Conservation (phyloP, 2,888 invertebrate species). For the Cinara cedri region DNA sequence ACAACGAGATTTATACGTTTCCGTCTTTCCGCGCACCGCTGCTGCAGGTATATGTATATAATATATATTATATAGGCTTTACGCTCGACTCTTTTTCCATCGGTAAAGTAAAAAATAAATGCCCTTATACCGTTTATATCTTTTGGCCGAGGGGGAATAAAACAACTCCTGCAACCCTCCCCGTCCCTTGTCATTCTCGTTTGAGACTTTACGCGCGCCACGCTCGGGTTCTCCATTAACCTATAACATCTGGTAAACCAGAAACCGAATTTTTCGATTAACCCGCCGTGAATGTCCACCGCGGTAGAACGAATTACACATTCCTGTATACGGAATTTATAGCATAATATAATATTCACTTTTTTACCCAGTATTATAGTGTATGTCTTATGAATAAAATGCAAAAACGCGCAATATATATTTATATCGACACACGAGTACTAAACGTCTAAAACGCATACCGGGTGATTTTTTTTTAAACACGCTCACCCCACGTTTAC, state of each 20-base stretch:
- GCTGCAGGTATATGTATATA: background rate
- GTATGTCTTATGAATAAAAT: constrained; percentile 22
- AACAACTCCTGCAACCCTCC: background rate
- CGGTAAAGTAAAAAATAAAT: constrained; percentile 30
- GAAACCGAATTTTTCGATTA: constrained; percentile 56
- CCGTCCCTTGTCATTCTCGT: no score
- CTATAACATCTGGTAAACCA: constrained; percentile 41
- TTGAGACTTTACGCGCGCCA: constrained; percentile 20
- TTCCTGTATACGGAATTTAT: background rate
- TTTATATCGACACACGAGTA: constrained; percentile 4
- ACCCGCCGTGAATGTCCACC: constrained; percentile 25
- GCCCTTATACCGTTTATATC: background rate
- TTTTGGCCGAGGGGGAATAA: constrained; percentile 22
- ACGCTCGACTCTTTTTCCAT: constrained; percentile 18
- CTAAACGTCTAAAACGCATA: no score
- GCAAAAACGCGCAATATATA: constrained; percentile 3
- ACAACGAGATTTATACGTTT: constrained; percentile 30
- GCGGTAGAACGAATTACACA: constrained; percentile 3
- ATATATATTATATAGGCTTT: background rate
- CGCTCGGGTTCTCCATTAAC: constrained; percentile 41
- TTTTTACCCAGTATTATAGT: no score
- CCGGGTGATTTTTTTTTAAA: no score
- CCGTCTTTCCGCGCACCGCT: background rate
- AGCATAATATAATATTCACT: background rate
- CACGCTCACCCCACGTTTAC: no score